A percentile compares a stretch with the other conserved stretches of the same genome.
Conservation (phyloP, 35 echinoderm and acorn worm species). For the Acanthaster planci region DNA sequence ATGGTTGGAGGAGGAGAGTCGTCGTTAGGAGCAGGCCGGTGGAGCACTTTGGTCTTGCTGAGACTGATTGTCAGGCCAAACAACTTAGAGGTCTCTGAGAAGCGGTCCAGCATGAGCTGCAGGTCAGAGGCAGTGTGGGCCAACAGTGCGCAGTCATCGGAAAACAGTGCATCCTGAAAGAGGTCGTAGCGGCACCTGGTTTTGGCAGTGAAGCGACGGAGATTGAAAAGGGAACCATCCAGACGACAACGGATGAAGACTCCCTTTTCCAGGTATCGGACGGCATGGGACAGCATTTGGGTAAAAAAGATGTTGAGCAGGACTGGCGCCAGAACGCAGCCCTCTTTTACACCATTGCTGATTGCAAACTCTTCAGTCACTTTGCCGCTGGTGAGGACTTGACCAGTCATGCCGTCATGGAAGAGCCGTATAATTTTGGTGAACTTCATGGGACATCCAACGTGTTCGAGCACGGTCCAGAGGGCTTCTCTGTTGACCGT, state of each 20-base stretch:
- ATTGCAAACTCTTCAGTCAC: no score
- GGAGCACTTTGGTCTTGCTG: no score
- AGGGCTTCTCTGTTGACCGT: no score
- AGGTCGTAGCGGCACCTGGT: no score
- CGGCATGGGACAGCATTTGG: background rate
- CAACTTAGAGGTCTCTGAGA: no score
- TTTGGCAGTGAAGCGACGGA: slow-evolving; percentile 24
- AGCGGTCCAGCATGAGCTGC: no score
- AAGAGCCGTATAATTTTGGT: background rate
- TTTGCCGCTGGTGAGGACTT: slow-evolving; percentile 14
- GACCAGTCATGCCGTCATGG: slow-evolving; percentile 25
- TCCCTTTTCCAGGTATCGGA: background rate
- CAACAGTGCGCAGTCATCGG: no score
- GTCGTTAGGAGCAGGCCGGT: no score
- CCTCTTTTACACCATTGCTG: slow-evolving; percentile 28
- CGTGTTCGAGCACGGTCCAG: background rate
- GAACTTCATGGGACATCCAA: slow-evolving; percentile 36
- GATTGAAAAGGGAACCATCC: slow-evolving; percentile 23
- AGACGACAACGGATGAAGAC: background rate
- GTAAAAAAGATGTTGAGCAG: slow-evolving; percentile 6
- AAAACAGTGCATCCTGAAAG: no score
- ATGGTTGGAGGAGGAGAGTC: no score
- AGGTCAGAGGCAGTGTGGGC: no score
- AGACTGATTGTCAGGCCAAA: no score
- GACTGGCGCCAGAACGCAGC: slow-evolving; percentile 27